Conservation (phyloP, 2,888 invertebrate genomes). For the Athetis lepigone region DNA sequence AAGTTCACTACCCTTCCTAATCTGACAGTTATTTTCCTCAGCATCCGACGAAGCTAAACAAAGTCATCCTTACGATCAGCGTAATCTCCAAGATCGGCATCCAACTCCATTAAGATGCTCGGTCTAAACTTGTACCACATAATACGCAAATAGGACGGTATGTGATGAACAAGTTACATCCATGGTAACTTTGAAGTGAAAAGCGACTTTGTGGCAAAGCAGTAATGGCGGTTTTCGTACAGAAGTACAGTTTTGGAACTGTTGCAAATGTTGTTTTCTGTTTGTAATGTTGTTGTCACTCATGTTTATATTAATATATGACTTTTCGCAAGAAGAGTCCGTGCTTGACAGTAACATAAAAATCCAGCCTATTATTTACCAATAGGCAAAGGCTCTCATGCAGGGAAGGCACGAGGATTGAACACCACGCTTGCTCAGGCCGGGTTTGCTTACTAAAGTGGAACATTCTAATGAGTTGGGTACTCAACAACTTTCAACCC, state of each 20-base stretch:
- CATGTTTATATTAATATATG: neutral
- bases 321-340: too few species aligned
- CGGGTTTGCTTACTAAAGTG: too few species aligned
- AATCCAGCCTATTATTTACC: too few species aligned
- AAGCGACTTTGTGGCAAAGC: neutral
- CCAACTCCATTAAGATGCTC: slow-evolving; percentile 75
- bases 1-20: slow-evolving; percentile 42
- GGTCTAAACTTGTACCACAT: slow-evolving; percentile 42
- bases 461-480: too few species aligned
- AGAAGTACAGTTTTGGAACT: neutral
- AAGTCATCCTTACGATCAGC: slow-evolving; percentile 47
- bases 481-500: too few species aligned
- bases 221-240: neutral
- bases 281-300: neutral
- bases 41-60: slow-evolving; percentile 31
- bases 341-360: too few species aligned
- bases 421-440: too few species aligned
- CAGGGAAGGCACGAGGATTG: too few species aligned
- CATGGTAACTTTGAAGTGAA: neutral
- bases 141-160: slow-evolving; percentile 81
- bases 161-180: slow-evolving; percentile 57
- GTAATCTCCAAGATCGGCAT: slow-evolving; percentile 66
- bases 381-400: too few species aligned
- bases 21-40: slow-evolving; percentile 7
- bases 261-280: neutral